Conservation (phyloP, 2,888 invertebrate species). For the Drosophila engyochracea region DNA sequence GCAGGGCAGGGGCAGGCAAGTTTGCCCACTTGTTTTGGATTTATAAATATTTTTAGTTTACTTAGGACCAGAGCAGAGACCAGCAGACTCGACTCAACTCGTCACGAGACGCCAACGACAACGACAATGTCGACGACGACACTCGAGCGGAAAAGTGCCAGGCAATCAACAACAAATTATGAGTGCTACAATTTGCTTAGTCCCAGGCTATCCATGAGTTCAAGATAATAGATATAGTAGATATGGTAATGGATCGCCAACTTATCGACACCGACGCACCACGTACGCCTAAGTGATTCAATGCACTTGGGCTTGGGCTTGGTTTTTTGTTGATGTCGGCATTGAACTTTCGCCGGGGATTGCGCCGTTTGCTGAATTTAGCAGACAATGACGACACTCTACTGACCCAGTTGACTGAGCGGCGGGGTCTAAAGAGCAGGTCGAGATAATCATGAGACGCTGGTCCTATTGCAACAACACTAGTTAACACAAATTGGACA, state of each 20-base stretch:
- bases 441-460: constrained; percentile 62
- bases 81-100: constrained; percentile 12
- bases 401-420: constrained; percentile 73
- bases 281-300: constrained; percentile 33
- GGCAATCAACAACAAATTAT: constrained; percentile 81
- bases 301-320: constrained; percentile 52
- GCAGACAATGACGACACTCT: constrained; percentile 69
- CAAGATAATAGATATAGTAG: constrained; percentile 7
- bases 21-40: constrained; percentile 74
- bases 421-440: constrained; percentile 26
- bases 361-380: neutral
- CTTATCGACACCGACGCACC: constrained; percentile 31
- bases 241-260: constrained; percentile 47
- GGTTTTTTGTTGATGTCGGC: constrained; percentile 35
- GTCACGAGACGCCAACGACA: constrained; percentile 2
- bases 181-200: constrained; percentile 76
- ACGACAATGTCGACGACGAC: constrained; percentile 1
- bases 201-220: constrained; percentile 8
- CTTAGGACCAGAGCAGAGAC: constrained; percentile 60
- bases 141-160: constrained; percentile 65
- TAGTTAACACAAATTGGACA: constrained; percentile 1
- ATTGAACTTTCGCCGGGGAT: constrained; percentile 69
- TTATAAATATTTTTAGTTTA: constrained; percentile 74
- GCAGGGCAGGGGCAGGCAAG: neutral
- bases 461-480: constrained; percentile 62